phyloP scores from a whole-genome alignment of 2,797 vertebrate genomes.

The Podarcis siculus region DNA sequence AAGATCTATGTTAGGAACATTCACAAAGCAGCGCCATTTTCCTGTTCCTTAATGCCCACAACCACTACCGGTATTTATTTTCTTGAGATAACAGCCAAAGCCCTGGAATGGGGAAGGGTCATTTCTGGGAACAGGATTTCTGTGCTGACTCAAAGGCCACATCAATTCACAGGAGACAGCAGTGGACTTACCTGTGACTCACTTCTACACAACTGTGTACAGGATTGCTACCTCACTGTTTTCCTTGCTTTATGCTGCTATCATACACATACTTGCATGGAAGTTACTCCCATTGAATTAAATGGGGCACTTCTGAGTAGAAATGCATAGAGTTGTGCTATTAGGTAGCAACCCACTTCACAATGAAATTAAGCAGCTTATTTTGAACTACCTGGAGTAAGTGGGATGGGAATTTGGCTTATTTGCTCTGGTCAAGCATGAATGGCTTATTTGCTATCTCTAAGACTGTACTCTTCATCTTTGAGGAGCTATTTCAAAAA shows the following conservation, averaged over 20 bases:
- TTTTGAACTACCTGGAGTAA: background rate
- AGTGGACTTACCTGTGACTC: background rate
- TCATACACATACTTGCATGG: background rate
- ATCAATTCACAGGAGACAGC: background rate
- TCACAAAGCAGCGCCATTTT: too few species aligned
- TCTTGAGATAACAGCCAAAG: too few species aligned
- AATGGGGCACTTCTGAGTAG: background rate
- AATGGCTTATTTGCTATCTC: constrained; percentile 28
- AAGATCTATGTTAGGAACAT: too few species aligned
- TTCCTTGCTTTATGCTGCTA: fast-evolving
- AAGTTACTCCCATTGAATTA: background rate
- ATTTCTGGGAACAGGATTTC: too few species aligned
- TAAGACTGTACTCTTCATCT: background rate
- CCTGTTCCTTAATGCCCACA: too few species aligned
- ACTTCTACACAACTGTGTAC: background rate
- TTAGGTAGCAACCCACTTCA: background rate
- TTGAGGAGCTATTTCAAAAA: background rate
- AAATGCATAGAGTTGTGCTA: background rate
- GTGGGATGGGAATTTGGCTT: background rate
- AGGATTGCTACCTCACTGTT: background rate
- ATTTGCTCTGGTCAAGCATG: background rate
- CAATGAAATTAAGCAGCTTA: background rate
- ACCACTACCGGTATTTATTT: too few species aligned
- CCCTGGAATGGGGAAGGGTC: too few species aligned
- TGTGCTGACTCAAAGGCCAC: too few species aligned